A percentile compares a stretch with the other conserved stretches of the same genome.
Evolutionary conservation across 2,888 invertebrate genomes (phyloP).

Genomic region (Drosophila neonasuta): DNA sequence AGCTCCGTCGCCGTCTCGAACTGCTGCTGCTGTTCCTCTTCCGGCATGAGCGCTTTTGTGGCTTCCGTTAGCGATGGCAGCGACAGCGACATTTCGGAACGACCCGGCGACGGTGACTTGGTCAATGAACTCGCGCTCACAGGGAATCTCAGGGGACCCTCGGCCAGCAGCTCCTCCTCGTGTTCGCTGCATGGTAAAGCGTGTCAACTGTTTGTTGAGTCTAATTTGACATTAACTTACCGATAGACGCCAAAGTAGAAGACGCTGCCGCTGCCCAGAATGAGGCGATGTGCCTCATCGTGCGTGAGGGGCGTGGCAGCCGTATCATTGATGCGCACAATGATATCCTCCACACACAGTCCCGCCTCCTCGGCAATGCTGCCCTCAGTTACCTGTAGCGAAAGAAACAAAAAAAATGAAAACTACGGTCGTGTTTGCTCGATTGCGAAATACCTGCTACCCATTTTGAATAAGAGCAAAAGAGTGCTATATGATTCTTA

Average conservation of each 20-base stretch:
- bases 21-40: conserved; percentile 32
- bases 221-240: conserved; percentile 50
- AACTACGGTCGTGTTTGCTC: accelerated
- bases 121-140: conserved; percentile 67
- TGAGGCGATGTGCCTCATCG: conserved; percentile 89
- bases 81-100: conserved; percentile 26
- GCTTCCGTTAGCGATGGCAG: conserved; percentile 62
- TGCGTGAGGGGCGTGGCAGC: conserved; percentile 88
- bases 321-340: conserved; percentile 89
- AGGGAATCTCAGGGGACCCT: conserved; percentile 69
- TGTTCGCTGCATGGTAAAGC: conserved; percentile 59
- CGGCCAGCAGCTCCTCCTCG: conserved; percentile 58
- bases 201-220: not conserved
- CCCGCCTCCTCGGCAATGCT: conserved; percentile 93
- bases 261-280: conserved; percentile 87
- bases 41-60: conserved; percentile 68
- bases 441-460: no score
- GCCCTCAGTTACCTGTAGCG: conserved; percentile 88
- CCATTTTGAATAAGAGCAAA: no score
- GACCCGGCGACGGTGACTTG: conserved; percentile 59
- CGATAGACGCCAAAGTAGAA: conserved; percentile 85
- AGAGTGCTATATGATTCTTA: no score
- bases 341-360: conserved; percentile 91
- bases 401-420: not conserved
- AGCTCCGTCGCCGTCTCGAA: conserved; percentile 24